Percentiles rank a stretch among this genome's conserved stretches.
Evolutionary conservation across 2,888 invertebrate genomes (phyloP).

Genomic region (Epistrophe eligans): DNA sequence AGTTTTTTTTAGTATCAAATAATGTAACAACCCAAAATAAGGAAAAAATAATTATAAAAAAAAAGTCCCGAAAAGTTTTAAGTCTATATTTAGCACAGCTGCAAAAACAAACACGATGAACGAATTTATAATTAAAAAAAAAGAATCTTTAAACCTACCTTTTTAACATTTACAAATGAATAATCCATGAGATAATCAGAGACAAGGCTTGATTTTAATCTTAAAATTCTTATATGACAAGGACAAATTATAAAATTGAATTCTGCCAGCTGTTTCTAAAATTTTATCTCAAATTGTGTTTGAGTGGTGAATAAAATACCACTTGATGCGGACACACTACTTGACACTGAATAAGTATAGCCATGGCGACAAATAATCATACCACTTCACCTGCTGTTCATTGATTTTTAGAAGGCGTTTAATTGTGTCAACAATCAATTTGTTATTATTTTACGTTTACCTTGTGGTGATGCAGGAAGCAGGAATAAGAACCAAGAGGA

Average conservation of each 20-base stretch:
- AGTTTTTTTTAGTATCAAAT: no score
- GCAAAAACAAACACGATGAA: no score
- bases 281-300: background rate
- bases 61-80: no score
- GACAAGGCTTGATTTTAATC: no score
- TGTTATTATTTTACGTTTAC: background rate
- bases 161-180: no score
- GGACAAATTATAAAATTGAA: background rate
- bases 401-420: constrained; percentile 8
- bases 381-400: constrained; percentile 5
- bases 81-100: no score
- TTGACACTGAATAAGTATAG: background rate
- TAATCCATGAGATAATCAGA: no score
- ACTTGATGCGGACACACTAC: background rate
- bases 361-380: background rate
- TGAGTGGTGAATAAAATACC: background rate
- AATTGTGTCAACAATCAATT: background rate
- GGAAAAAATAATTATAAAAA: no score
- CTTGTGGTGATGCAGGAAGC: background rate
- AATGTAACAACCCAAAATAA: no score
- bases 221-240: no score
- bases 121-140: no score
- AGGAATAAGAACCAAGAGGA: background rate
- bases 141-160: no score
- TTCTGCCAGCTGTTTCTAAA: background rate